Conservation (phyloP, 2,888 invertebrate genomes). For the Drosophila demipolita region DNA sequence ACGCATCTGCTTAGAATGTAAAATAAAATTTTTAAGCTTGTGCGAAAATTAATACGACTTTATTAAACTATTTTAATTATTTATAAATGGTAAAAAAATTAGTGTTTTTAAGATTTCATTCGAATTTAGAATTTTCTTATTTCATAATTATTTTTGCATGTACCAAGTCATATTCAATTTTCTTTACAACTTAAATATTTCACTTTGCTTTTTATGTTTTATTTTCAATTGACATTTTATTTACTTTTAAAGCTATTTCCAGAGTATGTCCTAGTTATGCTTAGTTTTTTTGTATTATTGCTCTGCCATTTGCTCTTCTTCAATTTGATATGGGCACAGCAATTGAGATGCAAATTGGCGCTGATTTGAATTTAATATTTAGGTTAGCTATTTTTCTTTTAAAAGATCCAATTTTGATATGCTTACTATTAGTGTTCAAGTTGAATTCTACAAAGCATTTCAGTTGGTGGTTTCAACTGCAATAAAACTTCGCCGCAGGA, state of each 20-base stretch:
- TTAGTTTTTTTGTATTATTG: not conserved
- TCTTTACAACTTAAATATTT: not conserved
- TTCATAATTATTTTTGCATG: not conserved
- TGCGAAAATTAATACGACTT: no score
- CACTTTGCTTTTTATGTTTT: not conserved
- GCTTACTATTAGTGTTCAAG: slow-evolving; percentile 54
- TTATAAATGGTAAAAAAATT: not conserved
- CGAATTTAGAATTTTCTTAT: not conserved
- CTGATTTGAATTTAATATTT: slow-evolving; percentile 77
- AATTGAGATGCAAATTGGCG: slow-evolving; percentile 79
- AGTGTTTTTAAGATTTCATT: not conserved
- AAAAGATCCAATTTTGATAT: slow-evolving; percentile 61
- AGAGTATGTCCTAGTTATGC: slow-evolving; percentile 4
- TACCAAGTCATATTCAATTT: not conserved
- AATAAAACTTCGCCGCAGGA: slow-evolving; percentile 42
- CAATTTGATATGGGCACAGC: slow-evolving; percentile 54
- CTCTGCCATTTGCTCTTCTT: slow-evolving; percentile 12
- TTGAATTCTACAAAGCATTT: slow-evolving; percentile 40
- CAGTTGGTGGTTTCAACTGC: slow-evolving; percentile 11
- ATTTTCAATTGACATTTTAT: not conserved
- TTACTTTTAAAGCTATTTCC: not conserved
- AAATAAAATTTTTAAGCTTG: no score
- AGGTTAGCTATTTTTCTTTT: slow-evolving; percentile 56
- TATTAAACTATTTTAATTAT: not conserved
- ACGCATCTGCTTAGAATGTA: not conserved